A percentile compares a stretch with the other conserved stretches of the same genome.
These are phyloP conservation scores for Catonia carolina DNA, from an alignment of 2,888 invertebrate genomes.

Conservation along the genomic window DNA sequence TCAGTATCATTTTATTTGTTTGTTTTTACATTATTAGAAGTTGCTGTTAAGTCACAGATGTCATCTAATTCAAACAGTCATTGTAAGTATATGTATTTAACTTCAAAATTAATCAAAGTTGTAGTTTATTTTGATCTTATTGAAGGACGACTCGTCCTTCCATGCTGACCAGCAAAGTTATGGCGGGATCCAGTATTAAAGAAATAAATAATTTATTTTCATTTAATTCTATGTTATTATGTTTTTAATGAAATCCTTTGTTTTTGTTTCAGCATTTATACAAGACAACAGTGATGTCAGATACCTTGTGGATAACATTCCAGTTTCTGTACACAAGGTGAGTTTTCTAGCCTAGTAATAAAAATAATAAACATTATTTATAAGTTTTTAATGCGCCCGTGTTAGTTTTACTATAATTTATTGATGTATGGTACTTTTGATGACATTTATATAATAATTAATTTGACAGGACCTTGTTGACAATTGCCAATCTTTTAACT, in stretches of 20 bases:
- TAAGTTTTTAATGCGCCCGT: too few relatives aligned
- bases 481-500: too few relatives aligned
- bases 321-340: conserved; percentile 50
- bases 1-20: conserved; percentile 49
- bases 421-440: too few relatives aligned
- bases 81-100: conserved; percentile 54
- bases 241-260: conserved; percentile 31
- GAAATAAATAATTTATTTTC: conserved; percentile 12
- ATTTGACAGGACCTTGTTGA: too few relatives aligned
- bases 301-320: conserved; percentile 59
- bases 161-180: conserved; percentile 37
- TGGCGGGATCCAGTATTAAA: conserved; percentile 17
- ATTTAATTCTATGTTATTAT: conserved; percentile 21
- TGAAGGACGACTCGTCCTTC: conserved; percentile 43
- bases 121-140: conserved; percentile 41
- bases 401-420: too few relatives aligned
- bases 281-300: conserved; percentile 62
- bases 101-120: conserved; percentile 29
- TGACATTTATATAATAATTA: too few relatives aligned
- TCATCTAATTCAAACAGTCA: conserved; percentile 67
- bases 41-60: conserved; percentile 59
- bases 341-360: conserved; percentile 20
- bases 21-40: conserved; percentile 59
- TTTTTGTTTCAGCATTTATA: conserved; percentile 56
- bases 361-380: too few relatives aligned